Evolutionary conservation across 2,113 vertebrate genomes (phyloP).

Genomic region (Danionella cerebrum): DNA sequence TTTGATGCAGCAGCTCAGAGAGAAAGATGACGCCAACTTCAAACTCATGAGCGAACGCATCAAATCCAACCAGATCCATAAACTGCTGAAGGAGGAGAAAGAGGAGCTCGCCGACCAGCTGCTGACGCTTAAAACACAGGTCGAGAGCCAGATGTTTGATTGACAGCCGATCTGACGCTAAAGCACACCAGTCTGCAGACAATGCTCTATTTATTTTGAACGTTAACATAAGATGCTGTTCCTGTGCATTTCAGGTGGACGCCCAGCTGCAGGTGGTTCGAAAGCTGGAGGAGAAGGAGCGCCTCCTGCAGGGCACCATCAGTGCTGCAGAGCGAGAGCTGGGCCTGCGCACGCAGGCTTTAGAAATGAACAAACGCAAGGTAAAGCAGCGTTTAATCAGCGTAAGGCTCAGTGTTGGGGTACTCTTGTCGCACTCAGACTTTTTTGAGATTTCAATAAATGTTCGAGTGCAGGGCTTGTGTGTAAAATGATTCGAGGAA

Average conservation of each 20-base stretch:
- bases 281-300: constrained; percentile 94
- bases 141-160: constrained; percentile 30
- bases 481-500: too few species aligned
- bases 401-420: too few species aligned
- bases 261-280: constrained; percentile 91
- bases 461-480: too few species aligned
- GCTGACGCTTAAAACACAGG: constrained; percentile 92
- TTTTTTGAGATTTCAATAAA: too few species aligned
- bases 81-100: constrained; percentile 93
- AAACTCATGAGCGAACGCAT: constrained; percentile 97
- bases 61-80: constrained; percentile 98
- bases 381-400: constrained; percentile 48
- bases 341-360: constrained; percentile 80
- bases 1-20: constrained; percentile 92
- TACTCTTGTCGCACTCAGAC: too few species aligned
- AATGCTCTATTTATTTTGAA: too few species aligned
- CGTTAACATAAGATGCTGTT: neutral
- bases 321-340: constrained; percentile 90
- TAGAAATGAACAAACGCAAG: constrained; percentile 98
- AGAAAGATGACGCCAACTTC: constrained; percentile 97
- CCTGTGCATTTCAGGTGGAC: constrained; percentile 78
- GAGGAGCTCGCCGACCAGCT: constrained; percentile 93
- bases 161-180: neutral
- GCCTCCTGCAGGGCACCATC: constrained; percentile 92
- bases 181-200: too few species aligned